Conservation (phyloP, 2,113 vertebrate species). For the Peromyscus maniculatus region DNA sequence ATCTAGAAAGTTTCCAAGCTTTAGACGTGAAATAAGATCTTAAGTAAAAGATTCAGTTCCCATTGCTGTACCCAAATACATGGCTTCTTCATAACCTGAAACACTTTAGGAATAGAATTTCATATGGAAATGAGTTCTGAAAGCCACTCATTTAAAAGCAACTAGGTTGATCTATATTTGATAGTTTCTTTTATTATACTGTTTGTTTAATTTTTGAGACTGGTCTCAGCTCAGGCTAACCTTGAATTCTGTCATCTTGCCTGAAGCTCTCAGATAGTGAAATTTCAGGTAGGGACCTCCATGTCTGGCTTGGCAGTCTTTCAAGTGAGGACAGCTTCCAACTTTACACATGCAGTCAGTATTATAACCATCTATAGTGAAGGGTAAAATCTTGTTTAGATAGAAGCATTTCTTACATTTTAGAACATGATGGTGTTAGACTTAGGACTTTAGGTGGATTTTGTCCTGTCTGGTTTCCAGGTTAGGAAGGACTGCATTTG, state of each 20-base stretch:
- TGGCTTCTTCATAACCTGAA: neutral
- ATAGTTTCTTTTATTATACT: neutral
- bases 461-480: neutral
- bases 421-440: neutral
- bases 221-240: neutral
- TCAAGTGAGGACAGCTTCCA: constrained; percentile 37
- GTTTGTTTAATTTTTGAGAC: neutral
- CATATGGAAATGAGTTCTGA: constrained; percentile 7
- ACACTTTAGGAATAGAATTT: neutral
- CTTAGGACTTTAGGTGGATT: neutral
- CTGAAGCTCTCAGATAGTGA: neutral
- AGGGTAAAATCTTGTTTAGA: constrained; percentile 36
- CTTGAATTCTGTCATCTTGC: neutral
- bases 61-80: neutral
- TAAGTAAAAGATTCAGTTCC: constrained; percentile 16
- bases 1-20: neutral
- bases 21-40: neutral
- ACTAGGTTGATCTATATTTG: neutral
- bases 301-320: neutral
- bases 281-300: neutral
- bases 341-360: neutral
- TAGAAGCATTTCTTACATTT: neutral
- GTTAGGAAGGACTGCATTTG: constrained; percentile 3
- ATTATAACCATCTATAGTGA: neutral
- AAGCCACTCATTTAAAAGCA: neutral